These are phyloP conservation scores for Rapana venosa DNA, from an alignment of 2,888 invertebrate species.

Conservation along the genomic window DNA sequence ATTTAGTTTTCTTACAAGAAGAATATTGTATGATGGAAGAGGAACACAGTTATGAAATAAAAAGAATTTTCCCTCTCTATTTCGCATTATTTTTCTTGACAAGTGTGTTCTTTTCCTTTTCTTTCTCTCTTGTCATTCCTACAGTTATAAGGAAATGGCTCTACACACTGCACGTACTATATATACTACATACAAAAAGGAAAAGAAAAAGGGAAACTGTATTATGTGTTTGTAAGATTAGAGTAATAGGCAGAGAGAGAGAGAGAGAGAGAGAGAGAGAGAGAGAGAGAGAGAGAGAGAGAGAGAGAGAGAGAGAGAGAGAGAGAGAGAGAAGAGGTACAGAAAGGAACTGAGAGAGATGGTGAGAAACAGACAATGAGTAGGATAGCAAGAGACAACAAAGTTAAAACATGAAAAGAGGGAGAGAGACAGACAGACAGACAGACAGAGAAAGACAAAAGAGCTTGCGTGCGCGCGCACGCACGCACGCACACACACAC, in stretches of 20 bases:
- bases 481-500: too few relatives aligned
- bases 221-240: not conserved
- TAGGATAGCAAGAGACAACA: not conserved
- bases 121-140: too few relatives aligned
- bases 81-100: too few relatives aligned
- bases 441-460: not conserved
- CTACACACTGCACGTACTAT: not conserved
- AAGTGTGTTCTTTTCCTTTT: too few relatives aligned
- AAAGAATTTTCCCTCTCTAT: not conserved
- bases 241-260: not conserved
- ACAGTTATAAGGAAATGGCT: not conserved
- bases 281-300: constrained; percentile 22
- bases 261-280: not conserved
- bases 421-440: too few relatives aligned
- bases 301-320: not conserved
- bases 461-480: not conserved
- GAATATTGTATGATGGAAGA: too few relatives aligned
- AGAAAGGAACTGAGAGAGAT: not conserved
- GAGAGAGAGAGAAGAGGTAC: not conserved
- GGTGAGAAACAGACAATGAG: not conserved
- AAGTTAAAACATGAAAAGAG: too few relatives aligned
- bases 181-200: too few relatives aligned
- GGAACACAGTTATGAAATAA: not conserved
- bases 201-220: too few relatives aligned
- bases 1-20: too few relatives aligned